Percentiles rank a stretch among this genome's conserved stretches.
Conservation (phyloP, 2,888 invertebrate species). For the Nomada fucata region DNA sequence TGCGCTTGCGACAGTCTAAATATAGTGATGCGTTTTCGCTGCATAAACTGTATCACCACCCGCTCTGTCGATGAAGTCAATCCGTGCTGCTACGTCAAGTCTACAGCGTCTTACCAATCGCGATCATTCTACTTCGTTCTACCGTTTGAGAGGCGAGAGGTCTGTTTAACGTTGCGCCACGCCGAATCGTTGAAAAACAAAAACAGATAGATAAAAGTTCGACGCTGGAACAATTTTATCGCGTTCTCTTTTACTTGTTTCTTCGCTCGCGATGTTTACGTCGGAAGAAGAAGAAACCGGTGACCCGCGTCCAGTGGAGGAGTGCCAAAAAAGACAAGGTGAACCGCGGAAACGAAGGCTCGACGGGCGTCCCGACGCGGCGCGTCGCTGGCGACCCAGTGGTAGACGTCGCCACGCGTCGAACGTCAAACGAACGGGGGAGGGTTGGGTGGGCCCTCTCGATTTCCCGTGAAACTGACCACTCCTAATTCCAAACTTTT, state of each 20-base stretch:
- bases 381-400: constrained; percentile 69
- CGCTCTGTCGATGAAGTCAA: constrained; percentile 9
- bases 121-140: background rate
- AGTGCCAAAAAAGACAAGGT: background rate
- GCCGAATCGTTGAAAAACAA: background rate
- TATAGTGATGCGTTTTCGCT: background rate
- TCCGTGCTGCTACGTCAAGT: background rate
- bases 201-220: too few species aligned
- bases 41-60: background rate
- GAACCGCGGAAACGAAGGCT: constrained; percentile 43
- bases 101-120: constrained; percentile 6
- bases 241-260: background rate
- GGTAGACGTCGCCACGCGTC: constrained; percentile 60
- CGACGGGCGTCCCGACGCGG: constrained; percentile 64
- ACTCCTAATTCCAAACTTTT: constrained; percentile 69
- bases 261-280: background rate
- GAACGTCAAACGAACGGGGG: constrained; percentile 36
- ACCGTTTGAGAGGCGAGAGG: background rate
- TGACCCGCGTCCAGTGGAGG: background rate
- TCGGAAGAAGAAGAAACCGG: background rate
- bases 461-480: constrained; percentile 73
- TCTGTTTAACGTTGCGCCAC: background rate
- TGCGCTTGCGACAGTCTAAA: background rate
- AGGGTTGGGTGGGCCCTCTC: constrained; percentile 46
- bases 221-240: too few species aligned